Base-by-base conservation (phyloP, 2,797 vertebrate species). In the Apogon hyalosoma region DNA sequence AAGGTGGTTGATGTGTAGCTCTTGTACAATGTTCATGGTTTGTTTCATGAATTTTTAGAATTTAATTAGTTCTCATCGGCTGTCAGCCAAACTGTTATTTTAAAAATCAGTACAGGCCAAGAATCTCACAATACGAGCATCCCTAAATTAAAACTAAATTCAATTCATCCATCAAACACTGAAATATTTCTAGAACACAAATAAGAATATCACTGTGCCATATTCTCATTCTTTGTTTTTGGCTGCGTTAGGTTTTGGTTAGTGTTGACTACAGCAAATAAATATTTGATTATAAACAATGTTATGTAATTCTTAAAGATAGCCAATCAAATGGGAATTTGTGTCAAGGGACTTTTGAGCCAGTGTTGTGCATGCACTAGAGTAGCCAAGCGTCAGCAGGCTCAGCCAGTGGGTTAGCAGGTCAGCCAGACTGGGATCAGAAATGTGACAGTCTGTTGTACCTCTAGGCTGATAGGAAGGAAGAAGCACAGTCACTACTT, bases 361-460 rank as follows among this genome's bases (percentile, higher is more conserved):
- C 48, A 47, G 55, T 65, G 52, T 67, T 73, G 53, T 74, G 45
- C 12, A 6, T 62, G 46, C 24, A 38, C 36, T 48, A 9, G 40
- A 54, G 55, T 42, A 13, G 21, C 50, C 66, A 19, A 41, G 45
- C 57, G 0, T 74, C 73, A 82, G 63, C 69, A 57, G 73, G 73
- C 66, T 62, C 54, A 79, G 78, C 75, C 77, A 88, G 62, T 84
- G 61, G 87, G 83, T 88, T 84, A 91, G 69, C 86, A 76, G 90
- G 86, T 90, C 87, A 90, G 85, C 55, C 67, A 77, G 77, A 65
- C 60, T 36, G 11, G 65, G 68, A 75, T 78, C 63, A 90, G 70
- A 71, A 73, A 58, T 80, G 62, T 63, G 59, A 80, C 64, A 60
- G 65, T 55, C 81, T 79, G 68, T 19, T 76, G 42, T 53, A 49